Conservation (phyloP, 2,888 invertebrate genomes). For the Andrena haemorrhoa region DNA sequence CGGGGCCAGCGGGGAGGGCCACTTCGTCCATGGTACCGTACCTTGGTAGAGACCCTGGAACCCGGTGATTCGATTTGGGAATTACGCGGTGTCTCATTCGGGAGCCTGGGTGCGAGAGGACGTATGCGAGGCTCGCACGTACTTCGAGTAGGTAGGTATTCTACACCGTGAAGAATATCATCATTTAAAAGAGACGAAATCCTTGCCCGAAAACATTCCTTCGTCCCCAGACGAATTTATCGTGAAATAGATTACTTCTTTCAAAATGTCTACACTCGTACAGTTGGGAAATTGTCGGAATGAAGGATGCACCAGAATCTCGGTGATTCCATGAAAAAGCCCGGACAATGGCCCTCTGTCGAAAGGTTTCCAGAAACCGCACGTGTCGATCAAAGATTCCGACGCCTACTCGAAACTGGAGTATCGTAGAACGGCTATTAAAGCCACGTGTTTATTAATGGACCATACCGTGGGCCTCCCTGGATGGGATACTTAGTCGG, state of each 20-base stretch:
- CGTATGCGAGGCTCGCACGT: not conserved
- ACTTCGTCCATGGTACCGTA: conserved; percentile 1
- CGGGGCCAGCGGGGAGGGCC: not conserved
- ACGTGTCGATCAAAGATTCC: conserved; percentile 56
- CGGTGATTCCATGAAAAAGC: conserved; percentile 20
- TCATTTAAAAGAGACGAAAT: not conserved
- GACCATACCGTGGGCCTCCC: conserved; percentile 34
- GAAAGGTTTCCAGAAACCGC: conserved; percentile 61
- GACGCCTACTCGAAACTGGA: conserved; percentile 43
- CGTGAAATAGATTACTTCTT: too few species aligned
- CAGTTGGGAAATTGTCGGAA: not conserved
- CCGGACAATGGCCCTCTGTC: conserved; percentile 45
- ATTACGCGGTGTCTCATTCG: conserved; percentile 9
- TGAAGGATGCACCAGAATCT: not conserved
- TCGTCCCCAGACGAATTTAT: too few species aligned
- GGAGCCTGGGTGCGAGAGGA: not conserved
- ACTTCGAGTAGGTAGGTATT: not conserved
- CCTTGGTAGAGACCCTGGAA: not conserved
- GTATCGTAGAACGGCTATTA: conserved; percentile 57
- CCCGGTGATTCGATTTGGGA: not conserved
- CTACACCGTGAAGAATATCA: not conserved
- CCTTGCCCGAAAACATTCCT: not conserved
- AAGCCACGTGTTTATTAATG: conserved; percentile 66
- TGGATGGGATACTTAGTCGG: conserved; percentile 53
- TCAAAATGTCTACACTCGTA: not conserved